phyloP scores from a whole-genome alignment of 92 coral and sea anemone genomes.

The Parazoanthus swiftii region DNA sequence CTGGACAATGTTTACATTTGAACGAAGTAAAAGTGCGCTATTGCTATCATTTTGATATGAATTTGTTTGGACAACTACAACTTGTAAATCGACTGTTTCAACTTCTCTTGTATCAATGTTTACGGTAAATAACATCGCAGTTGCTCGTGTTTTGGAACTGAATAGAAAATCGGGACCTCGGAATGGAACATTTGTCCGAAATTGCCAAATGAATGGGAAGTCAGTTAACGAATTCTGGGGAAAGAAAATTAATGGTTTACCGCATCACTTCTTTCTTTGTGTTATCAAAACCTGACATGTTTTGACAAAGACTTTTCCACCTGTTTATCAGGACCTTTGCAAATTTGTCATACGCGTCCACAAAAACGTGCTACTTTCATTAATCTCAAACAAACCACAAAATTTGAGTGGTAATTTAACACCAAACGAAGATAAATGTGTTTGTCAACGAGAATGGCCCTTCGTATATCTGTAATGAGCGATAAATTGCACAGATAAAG shows the following conservation, averaged over 20 bases:
- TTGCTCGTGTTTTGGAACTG: background rate
- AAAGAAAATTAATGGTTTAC: background rate
- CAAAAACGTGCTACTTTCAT: background rate
- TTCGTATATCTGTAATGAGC: background rate
- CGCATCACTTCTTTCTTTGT: slow-evolving; percentile 1
- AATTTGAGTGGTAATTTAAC: slow-evolving; percentile 16
- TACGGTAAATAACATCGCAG: background rate
- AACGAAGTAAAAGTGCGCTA: background rate
- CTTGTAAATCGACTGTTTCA: background rate
- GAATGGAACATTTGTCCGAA: background rate
- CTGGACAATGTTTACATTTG: slow-evolving; percentile 3
- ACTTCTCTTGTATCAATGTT: background rate
- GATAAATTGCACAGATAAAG: background rate
- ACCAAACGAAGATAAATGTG: background rate
- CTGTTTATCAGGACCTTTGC: too few species aligned
- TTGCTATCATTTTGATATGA: background rate
- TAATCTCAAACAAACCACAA: background rate
- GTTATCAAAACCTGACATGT: background rate
- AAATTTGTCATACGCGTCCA: background rate
- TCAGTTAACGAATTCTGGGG: background rate
- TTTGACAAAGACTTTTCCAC: background rate
- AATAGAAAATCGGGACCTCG: background rate
- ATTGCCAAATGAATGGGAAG: background rate
- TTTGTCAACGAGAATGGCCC: slow-evolving; percentile 3
- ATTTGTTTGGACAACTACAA: slow-evolving; percentile 9